Base-by-base conservation (phyloP, 2,113 vertebrate genomes). In the Trichechus manatus region DNA sequence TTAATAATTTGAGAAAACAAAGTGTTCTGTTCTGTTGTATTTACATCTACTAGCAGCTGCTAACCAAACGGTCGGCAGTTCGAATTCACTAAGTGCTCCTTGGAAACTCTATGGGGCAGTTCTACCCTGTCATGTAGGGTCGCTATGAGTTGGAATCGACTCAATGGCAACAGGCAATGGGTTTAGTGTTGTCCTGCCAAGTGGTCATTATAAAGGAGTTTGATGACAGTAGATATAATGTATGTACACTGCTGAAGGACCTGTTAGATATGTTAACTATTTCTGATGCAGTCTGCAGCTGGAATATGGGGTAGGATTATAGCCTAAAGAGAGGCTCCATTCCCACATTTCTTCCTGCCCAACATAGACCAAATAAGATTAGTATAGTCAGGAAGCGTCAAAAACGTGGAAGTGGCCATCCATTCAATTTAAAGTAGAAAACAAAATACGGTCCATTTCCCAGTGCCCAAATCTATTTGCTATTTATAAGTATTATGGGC, bases 1-100 rank as follows among this genome's bases (percentile, higher is more conserved):
- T 50, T 61, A 85, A 63, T n/a, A 77, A 95, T 78, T 78, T 91
- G 50, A 92, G 77, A 75, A 84, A 93, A 93, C n/a, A 68, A 82
- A 74, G 31, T 36, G 33, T 36, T 23, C 33, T 80, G 29, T 33
- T 70, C 5, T n/a, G 39, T 42, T 75, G 56, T n/a, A 36, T 74
- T 89, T 47, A 36, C 33, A 64, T 42, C 61, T 63, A n/a, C 22
- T 14, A 90, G 39, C 39, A 39, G 39, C 39, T 39, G 39, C 39
- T 39, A 39, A 39, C 39, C 39, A 39, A 39, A 70, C 17, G 23
- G 10, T 78, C 19, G 61, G 39, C 39, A 39, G 39, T 39, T 39
- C 39, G 39, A 39, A 39, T 39, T 39, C 39, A 39, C 39, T 39
- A 39, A 3, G 39, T 3, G 39, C 39, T 39, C 39, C 39, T 39